Conservation (phyloP, 2,797 vertebrate genomes). For the Coregonus suidteri region DNA sequence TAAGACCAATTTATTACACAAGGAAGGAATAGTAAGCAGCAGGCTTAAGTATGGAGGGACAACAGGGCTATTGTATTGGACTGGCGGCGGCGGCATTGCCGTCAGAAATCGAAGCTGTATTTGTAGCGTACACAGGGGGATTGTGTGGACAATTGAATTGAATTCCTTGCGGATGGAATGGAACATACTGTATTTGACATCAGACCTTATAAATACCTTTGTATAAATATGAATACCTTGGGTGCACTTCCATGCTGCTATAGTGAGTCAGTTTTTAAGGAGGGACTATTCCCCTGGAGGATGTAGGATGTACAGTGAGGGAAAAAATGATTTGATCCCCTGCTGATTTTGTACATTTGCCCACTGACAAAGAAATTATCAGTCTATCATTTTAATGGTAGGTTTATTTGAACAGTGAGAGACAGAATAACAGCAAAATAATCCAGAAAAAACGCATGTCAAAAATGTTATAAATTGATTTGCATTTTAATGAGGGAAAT, state of each 20-base stretch:
- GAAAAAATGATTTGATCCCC: too few species aligned
- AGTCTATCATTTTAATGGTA: too few species aligned
- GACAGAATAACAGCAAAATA: too few species aligned
- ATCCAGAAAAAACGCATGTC: too few species aligned
- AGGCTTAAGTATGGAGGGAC: not conserved
- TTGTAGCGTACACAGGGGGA: too few species aligned
- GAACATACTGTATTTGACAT: not conserved
- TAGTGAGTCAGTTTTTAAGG: not conserved
- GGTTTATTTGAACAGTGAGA: too few species aligned
- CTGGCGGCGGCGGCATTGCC: not conserved
- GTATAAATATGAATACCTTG: not conserved
- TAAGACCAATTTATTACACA: not conserved
- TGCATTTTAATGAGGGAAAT: too few species aligned
- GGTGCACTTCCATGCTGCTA: not conserved
- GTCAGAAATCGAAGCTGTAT: not conserved
- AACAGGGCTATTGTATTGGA: not conserved
- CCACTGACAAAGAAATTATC: too few species aligned
- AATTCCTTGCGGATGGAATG: not conserved
- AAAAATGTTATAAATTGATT: too few species aligned
- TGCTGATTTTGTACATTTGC: too few species aligned
- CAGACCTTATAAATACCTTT: not conserved
- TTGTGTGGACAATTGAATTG: not conserved
- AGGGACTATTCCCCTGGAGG: not conserved
- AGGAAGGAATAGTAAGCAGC: not conserved
- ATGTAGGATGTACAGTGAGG: not conserved